A percentile compares a stretch with the other conserved stretches of the same genome.
phyloP scores from a whole-genome alignment of 2,113 vertebrate genomes.

The Azemiops feae region DNA sequence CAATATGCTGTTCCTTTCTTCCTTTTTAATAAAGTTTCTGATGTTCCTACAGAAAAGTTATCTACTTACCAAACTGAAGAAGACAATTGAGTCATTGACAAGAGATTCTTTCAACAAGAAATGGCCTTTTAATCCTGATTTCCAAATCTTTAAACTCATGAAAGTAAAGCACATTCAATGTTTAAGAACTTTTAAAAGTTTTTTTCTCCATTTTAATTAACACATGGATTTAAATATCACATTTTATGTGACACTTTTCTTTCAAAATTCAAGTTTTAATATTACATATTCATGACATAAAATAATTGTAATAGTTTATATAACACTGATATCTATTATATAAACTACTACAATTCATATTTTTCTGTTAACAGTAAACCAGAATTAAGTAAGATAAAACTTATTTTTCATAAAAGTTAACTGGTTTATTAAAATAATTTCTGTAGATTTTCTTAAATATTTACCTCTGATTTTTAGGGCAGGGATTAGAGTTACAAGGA shows the following conservation, averaged over 20 bases:
- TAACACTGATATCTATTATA: not conserved
- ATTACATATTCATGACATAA: not conserved
- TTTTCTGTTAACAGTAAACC: not conserved
- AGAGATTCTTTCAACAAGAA: not conserved
- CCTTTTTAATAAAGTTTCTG: not conserved
- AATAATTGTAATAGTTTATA: not conserved
- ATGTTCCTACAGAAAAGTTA: not conserved
- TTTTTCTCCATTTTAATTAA: not conserved
- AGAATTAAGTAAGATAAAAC: not conserved
- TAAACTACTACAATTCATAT: not conserved
- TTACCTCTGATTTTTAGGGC: slow-evolving; percentile 88
- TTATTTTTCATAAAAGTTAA: not conserved
- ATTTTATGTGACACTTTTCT: not conserved
- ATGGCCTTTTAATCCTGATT: not conserved
- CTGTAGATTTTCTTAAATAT: slow-evolving; percentile 3
- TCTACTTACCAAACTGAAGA: not conserved
- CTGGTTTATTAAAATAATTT: not conserved
- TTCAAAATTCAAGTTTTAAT: not conserved
- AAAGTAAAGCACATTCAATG: not conserved
- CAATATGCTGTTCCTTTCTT: not conserved
- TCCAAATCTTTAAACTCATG: not conserved
- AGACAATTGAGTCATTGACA: not conserved
- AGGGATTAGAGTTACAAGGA: slow-evolving; percentile 84
- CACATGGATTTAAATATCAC: not conserved
- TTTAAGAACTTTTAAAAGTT: not conserved